Base-by-base conservation (phyloP, 2,888 invertebrate species). In the Stratiomys singularior region DNA sequence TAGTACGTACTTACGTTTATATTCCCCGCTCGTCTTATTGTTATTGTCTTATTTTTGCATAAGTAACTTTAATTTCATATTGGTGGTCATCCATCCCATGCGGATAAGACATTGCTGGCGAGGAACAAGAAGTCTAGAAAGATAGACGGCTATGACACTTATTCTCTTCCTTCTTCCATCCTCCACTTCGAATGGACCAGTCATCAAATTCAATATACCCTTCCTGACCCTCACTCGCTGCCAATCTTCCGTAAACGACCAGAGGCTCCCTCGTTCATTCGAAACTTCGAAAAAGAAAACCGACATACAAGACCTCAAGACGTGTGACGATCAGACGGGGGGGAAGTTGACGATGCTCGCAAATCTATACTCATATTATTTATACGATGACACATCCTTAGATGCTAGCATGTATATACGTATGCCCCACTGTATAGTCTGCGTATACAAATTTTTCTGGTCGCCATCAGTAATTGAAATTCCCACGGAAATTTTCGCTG, bases 381-480 rank as follows among this genome's bases (percentile, higher is more conserved):
- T 60, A 60, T 25, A 60, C 25, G 18, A 60, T 52, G 52, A 52
- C 52, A 52, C 18, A 18, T 52, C 52, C 15, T 52, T 4, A 15
- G 4, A 18, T 9, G 15, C 52, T 3, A 5, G 9, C 37, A 37
- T 37, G 9, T 37, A 37, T 37, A n/a, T 37, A 37, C 9, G 37
- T 37, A 3, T 37, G 9, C 37, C 9, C 37, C 9, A 9, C 37
- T 37, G 9, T 37, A 37, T 37, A 37, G 13, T 60, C 7, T 60
- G 23, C 60, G 21, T 60, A 64, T 18, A 64, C 27, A 67, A 67
- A 37, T 67, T 44, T 72, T 72, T 72, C 37, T 72, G 72, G 30
- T 56, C 72, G 18, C 72, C 72, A 72, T 58, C 72, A 56, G 72
- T 72, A 72, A 72, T 72, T 72, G 72, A 72, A 72, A 72, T 72